These are phyloP conservation scores for Lophotis ruficrista DNA, from an alignment of 2,113 vertebrate species.

Conservation along the genomic window DNA sequence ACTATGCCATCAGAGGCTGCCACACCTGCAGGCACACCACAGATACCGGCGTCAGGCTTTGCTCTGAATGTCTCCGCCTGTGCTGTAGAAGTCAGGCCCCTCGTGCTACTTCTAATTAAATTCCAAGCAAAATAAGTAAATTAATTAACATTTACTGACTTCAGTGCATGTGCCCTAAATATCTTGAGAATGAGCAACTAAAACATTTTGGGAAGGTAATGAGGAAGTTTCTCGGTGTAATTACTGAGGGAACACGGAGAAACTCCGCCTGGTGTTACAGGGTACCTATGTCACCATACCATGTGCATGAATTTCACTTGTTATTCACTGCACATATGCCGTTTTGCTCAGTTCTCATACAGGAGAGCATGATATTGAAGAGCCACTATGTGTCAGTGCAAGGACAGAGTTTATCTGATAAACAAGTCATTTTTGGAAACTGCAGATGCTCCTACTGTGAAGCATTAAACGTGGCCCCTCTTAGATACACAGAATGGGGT, in stretches of 20 bases:
- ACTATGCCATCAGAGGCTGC: neutral
- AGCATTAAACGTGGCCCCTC: constrained; percentile 80
- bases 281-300: constrained; percentile 15
- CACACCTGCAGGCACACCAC: neutral
- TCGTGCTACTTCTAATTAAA: neutral
- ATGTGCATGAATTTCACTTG: constrained; percentile 51
- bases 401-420: constrained; percentile 84
- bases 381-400: constrained; percentile 77
- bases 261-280: neutral
- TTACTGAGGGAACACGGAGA: neutral
- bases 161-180: neutral
- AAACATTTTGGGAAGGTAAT: constrained; percentile 3
- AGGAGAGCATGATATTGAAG: constrained; percentile 71
- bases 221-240: neutral
- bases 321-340: constrained; percentile 51
- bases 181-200: neutral
- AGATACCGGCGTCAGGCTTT: neutral
- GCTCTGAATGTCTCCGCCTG: neutral
- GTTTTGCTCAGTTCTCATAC: constrained; percentile 67
- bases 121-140: constrained; percentile 33
- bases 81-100: neutral
- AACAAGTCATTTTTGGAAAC: constrained; percentile 83
- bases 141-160: constrained; percentile 8
- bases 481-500: constrained; percentile 82
- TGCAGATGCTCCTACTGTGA: constrained; percentile 81